phyloP scores from a whole-genome alignment of 2,797 vertebrate genomes.

The Phalloptychus januarius region DNA sequence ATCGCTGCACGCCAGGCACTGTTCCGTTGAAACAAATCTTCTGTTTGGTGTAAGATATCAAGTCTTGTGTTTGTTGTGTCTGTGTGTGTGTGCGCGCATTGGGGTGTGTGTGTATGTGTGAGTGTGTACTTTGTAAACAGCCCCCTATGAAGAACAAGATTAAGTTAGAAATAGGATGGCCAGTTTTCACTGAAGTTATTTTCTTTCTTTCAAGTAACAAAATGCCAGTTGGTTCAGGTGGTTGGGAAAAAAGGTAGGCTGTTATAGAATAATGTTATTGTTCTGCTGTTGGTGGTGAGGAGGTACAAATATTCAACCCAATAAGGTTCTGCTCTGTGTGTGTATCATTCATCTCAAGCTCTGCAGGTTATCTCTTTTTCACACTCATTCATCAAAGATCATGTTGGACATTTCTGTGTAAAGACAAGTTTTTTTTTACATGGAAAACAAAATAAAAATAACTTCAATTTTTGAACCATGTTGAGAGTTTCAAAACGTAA shows the following conservation, averaged over 20 bases:
- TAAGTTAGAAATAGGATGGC: not conserved
- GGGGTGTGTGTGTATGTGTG: too few relatives aligned
- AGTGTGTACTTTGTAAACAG: not conserved
- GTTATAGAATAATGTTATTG: conserved; percentile 3
- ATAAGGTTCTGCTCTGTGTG: not conserved
- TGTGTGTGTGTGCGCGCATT: too few relatives aligned
- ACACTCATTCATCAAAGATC: conserved; percentile 5
- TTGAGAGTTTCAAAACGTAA: too few relatives aligned
- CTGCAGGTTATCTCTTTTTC: not conserved
- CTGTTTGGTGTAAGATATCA: too few relatives aligned
- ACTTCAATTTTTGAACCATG: too few relatives aligned
- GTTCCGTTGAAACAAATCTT: too few relatives aligned
- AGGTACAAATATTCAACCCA: conserved; percentile 4
- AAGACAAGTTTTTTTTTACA: not conserved
- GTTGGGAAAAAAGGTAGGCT: not conserved
- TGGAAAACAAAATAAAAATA: too few relatives aligned
- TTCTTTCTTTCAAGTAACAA: too few relatives aligned
- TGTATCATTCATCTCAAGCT: not conserved
- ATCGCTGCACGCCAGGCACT: too few relatives aligned
- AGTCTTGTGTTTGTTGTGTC: too few relatives aligned
- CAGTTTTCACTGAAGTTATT: not conserved
- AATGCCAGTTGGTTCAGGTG: not conserved
- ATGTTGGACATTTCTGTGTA: not conserved
- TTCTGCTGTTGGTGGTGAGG: conserved; percentile 1
- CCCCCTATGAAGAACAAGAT: not conserved